These are phyloP conservation scores for Rotaria magnacalcarata DNA, from an alignment of 2,888 invertebrate genomes.

Conservation along the genomic window DNA sequence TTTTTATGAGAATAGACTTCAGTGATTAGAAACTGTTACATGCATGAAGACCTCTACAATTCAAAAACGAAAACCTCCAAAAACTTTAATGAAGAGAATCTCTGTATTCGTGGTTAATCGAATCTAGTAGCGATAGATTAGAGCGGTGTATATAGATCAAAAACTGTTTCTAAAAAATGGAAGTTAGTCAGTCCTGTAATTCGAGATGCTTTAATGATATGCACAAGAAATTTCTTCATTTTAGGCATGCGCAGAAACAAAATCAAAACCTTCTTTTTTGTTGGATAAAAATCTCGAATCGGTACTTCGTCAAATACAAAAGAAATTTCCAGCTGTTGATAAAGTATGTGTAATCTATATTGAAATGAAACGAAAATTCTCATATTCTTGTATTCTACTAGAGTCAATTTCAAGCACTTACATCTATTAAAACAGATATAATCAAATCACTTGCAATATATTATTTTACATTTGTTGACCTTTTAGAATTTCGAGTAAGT, in stretches of 20 bases:
- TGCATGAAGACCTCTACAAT: too few relatives aligned
- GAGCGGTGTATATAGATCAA: too few relatives aligned
- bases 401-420: slow-evolving; percentile 71
- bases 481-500: slow-evolving; percentile 88
- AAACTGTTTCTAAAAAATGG: too few relatives aligned
- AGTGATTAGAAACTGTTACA: too few relatives aligned
- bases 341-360: slow-evolving; percentile 39
- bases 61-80: too few relatives aligned
- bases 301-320: slow-evolving; percentile 85
- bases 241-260: slow-evolving; percentile 87
- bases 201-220: too few relatives aligned
- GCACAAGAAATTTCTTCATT: slow-evolving; percentile 47
- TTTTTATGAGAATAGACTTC: too few relatives aligned
- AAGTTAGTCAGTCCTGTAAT: too few relatives aligned
- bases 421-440: slow-evolving; percentile 77
- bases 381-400: slow-evolving; percentile 51
- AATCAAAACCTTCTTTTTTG: slow-evolving; percentile 92
- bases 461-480: slow-evolving; percentile 96
- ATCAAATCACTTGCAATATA: slow-evolving; percentile 91
- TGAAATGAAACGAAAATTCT: neutral
- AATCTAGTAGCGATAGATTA: too few relatives aligned
- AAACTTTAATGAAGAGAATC: too few relatives aligned
- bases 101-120: too few relatives aligned
- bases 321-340: slow-evolving; percentile 91
- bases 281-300: slow-evolving; percentile 95